phyloP scores from a whole-genome alignment of 1,140 invertebrate species.

The Drosophila quadrilineata region DNA sequence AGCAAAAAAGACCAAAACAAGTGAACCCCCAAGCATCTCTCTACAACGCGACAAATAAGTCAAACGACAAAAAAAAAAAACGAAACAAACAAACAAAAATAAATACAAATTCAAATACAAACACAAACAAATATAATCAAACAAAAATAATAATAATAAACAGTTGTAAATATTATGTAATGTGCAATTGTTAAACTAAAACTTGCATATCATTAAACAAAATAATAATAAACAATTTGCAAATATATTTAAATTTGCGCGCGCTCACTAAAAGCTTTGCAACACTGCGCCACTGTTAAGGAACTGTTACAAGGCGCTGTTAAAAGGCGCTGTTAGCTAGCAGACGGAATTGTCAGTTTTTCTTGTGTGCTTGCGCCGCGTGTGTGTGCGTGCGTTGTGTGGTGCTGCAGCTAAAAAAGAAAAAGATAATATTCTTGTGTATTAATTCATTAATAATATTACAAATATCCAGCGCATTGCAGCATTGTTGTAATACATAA shows the following conservation, averaged over 20 bases:
- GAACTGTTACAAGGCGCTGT: slow-evolving; percentile 15
- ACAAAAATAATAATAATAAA: slow-evolving; percentile 6
- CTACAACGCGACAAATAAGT: slow-evolving; percentile 26
- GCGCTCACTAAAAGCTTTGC: slow-evolving; percentile 41
- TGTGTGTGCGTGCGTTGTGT: slow-evolving; percentile 25
- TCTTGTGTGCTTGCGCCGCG: slow-evolving; percentile 50
- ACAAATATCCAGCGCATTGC: slow-evolving; percentile 2
- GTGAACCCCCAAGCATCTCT: slow-evolving; percentile 22
- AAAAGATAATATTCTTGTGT: no score
- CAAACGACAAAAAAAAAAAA: slow-evolving; percentile 3
- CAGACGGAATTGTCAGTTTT: slow-evolving; percentile 63
- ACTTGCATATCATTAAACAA: slow-evolving; percentile 1
- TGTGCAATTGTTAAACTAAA: slow-evolving; percentile 4
- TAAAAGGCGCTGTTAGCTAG: slow-evolving; percentile 46
- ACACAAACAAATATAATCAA: slow-evolving; percentile 2
- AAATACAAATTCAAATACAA: slow-evolving; percentile 1
- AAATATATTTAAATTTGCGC: slow-evolving; percentile 32
- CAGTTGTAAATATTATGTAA: slow-evolving; percentile 15
- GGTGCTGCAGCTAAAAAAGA: slow-evolving; percentile 30
- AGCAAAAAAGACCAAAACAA: slow-evolving; percentile 47
- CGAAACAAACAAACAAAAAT: slow-evolving; percentile 13
- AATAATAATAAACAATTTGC: slow-evolving; percentile 9
- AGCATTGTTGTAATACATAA: slow-evolving; percentile 22
- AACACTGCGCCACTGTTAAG: slow-evolving; percentile 45
- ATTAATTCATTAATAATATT: slow-evolving; percentile 44